Percentiles rank a stretch among this genome's conserved stretches.
Conservation (phyloP, 1,140 invertebrate genomes). For the Achroia grisella region DNA sequence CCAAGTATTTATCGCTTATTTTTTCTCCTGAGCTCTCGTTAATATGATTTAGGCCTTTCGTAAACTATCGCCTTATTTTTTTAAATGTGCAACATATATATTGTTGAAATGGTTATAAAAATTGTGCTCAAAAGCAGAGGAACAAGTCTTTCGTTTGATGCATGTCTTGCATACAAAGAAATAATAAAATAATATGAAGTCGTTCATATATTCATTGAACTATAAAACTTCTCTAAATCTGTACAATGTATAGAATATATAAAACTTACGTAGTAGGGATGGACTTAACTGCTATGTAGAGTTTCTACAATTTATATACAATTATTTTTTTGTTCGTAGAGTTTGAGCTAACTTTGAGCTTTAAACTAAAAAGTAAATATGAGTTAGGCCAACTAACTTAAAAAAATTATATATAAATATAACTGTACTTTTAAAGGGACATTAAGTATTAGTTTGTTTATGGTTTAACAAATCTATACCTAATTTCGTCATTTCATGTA, state of each 20-base stretch:
- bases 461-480: neutral
- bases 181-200: conserved; percentile 4
- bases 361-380: conserved; percentile 43
- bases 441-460: neutral
- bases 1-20: no score
- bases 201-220: conserved; percentile 7
- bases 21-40: no score
- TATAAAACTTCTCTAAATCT: conserved; percentile 20
- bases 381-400: conserved; percentile 9
- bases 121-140: neutral
- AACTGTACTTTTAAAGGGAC: conserved; percentile 17
- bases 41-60: no score
- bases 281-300: conserved; percentile 40
- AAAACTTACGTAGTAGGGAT: conserved; percentile 56
- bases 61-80: no score
- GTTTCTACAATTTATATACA: conserved; percentile 28
- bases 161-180: neutral
- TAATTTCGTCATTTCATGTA: no score
- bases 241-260: conserved; percentile 45
- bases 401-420: conserved; percentile 10
- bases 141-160: neutral
- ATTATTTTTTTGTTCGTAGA: conserved; percentile 43
- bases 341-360: conserved; percentile 68
- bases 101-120: no score
- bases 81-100: no score